Base-by-base conservation (phyloP, 2,113 vertebrate genomes). In the Proteles cristata region DNA sequence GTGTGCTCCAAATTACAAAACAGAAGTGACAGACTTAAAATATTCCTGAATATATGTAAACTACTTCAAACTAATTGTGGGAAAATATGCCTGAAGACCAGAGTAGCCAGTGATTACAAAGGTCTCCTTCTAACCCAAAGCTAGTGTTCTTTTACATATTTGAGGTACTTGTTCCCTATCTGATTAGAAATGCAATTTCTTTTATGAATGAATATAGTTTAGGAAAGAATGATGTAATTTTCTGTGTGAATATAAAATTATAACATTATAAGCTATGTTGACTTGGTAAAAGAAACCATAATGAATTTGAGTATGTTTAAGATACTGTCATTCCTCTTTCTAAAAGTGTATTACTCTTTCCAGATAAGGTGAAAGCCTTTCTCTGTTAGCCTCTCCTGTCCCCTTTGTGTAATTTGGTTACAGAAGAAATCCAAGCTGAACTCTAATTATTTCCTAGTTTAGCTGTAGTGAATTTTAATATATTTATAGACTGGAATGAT, bases 401-500 rank as follows among this genome's bases (percentile, higher is more conserved):
- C 15, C 7, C 2, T 92, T 68, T 68, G 7, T 71, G 50, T 71
- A n/a, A 33, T 68, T 92, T 93, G 15, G 2, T 90, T 87, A 87
- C n/a, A 84, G 45, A 88, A 95, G 33, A 74, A 91, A 91, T 16
- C 48, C 45, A 93, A 96, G 48, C 10, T 53, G 35, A 80, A 92
- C 16, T 92, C 82, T 96, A 96, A 96, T 94, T 94, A 93, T 92
- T 94, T 81, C 65, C 73, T 96, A 84, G 71, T 92, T 88, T 73
- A 53, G 50, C 88, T 79, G 0, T 55, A 90, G 77, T 53, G 12
- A 55, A 81, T 90, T 91, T 90, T 68, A 88, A 69, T 91, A 91
- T 95, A 79, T 80, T 84, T 94, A 23, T 66, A 53, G n/a, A 12
- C 74, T 86, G 68, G 45, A 4, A 87, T 74, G 58, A 77, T 80